Base-by-base conservation (phyloP, 2,797 vertebrate genomes). In the Phrynocephalus guinanensis region DNA sequence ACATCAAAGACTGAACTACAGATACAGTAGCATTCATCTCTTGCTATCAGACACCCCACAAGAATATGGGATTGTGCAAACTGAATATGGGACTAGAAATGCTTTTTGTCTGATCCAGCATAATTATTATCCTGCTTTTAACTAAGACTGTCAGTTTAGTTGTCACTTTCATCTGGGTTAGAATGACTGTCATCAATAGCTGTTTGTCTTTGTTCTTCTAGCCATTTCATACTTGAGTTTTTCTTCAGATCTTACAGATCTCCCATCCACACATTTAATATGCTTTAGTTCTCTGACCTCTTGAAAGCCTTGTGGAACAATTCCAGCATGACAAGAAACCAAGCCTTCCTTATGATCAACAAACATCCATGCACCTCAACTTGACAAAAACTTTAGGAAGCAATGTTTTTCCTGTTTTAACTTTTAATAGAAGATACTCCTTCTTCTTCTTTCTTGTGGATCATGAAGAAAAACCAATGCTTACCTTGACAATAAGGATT, bases 401-500 rank as follows among this genome's bases (percentile, higher is more conserved):
- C 26, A 63, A 3, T 10, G 4, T 16, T 67, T 30, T 3, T 76
- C 76, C 11, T 48, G 48, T 80, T 50, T 60, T 84, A 16, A 13
- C 79, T 87, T 89, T 87, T 30, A 91, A 5, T 3, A 75, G 10
- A 48, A 80, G 73, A 76, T 22, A 5, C 56, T 63, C 11, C 15
- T 68, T 44, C 33, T 68, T 10, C 30, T 11, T 67, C 13, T 52
- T 30, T 33, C 33, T 52, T 30, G 20, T 26, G 26, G 88, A 86
- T 16, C 68, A 78, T 38, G 66, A 89, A 72, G 16, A 90, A 28
- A 86, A 63, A 91, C 3, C 10, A 79, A 13, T 86, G 3, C 93
- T 92, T 96, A 99, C 98, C 98, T 97, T 97, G 93, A 92, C 99
- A 99, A 72, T 97, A 98, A 0, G 98, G 98, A 86, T 95, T 99